These are phyloP conservation scores for Sylvicapra grimmia DNA, from an alignment of 2,113 vertebrate species.

Conservation along the genomic window DNA sequence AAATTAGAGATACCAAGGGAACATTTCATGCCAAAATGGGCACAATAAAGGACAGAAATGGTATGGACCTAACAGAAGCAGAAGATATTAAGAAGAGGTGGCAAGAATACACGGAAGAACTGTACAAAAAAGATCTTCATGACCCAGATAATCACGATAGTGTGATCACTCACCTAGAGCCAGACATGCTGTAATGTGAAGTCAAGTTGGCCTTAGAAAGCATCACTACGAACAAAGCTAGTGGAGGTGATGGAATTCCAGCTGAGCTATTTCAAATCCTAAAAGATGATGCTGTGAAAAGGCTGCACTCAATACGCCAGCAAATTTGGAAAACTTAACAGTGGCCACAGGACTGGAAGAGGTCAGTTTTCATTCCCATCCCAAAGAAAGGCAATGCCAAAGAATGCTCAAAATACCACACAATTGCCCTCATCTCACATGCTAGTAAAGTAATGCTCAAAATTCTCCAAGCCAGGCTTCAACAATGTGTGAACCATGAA, in stretches of 20 bases:
- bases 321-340: neutral
- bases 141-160: neutral
- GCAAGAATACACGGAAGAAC: neutral
- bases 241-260: neutral
- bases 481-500: neutral
- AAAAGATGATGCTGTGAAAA: neutral
- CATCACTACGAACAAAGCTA: neutral
- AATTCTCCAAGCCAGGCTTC: neutral
- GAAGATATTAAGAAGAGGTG: neutral
- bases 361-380: neutral
- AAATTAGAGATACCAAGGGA: neutral
- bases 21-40: neutral
- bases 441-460: neutral
- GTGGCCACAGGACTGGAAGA: neutral
- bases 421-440: neutral
- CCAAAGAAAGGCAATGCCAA: neutral
- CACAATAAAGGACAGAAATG: neutral
- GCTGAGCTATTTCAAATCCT: neutral
- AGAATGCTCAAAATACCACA: neutral
- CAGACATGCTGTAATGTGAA: neutral
- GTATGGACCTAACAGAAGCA: neutral
- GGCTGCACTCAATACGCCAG: neutral
- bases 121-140: neutral
- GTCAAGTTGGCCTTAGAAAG: neutral
- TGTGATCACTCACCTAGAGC: neutral